phyloP scores from a whole-genome alignment of 2,888 invertebrate genomes.

The Pyralis farinalis region DNA sequence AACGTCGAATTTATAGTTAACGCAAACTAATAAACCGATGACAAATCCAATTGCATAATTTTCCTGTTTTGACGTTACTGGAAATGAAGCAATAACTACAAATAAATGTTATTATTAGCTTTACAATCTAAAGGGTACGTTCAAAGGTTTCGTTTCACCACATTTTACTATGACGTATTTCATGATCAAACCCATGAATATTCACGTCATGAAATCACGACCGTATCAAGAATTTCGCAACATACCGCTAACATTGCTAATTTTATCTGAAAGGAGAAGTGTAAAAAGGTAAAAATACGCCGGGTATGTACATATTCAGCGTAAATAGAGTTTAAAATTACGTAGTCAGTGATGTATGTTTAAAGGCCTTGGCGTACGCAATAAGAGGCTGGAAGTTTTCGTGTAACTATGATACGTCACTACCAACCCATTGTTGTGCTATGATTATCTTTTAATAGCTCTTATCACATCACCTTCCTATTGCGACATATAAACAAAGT shows the following conservation, averaged over 20 bases:
- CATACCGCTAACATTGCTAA: conserved; percentile 20
- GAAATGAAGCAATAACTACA: no score
- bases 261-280: conserved; percentile 27
- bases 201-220: conserved; percentile 7
- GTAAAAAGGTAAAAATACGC: conserved; percentile 24
- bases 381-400: conserved; percentile 68
- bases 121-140: no score
- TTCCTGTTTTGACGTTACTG: conserved; percentile 4
- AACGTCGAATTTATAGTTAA: no score
- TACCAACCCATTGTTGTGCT: conserved; percentile 21
- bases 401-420: conserved; percentile 55
- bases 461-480: background rate
- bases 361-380: conserved; percentile 48
- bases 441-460: conserved; percentile 31
- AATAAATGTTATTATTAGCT: no score
- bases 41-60: background rate
- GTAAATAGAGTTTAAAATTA: conserved; percentile 28
- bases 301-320: conserved; percentile 6
- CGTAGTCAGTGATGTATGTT: conserved; percentile 57
- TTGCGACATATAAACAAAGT: conserved; percentile 21
- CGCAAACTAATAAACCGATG: background rate
- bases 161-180: no score
- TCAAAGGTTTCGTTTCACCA: no score
- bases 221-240: conserved; percentile 28
- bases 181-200: no score